Evolutionary conservation across 2,797 vertebrate genomes (phyloP).

Genomic region (Gymnoscopelus braueri): DNA sequence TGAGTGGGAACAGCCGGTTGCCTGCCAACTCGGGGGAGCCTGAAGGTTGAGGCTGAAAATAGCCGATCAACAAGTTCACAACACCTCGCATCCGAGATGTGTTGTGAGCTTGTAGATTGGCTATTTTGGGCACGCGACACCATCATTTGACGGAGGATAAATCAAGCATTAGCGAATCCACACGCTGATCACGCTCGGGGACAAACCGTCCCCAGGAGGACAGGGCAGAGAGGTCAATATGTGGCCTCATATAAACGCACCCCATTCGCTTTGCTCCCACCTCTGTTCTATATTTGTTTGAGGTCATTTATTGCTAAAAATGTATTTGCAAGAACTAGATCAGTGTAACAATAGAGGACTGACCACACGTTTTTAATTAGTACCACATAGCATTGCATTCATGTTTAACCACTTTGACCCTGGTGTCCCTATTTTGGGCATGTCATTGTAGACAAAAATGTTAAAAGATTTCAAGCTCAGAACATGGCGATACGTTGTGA

Average conservation of each 20-base stretch:
- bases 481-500: not conserved
- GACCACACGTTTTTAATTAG: constrained; percentile 59
- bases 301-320: constrained; percentile 49
- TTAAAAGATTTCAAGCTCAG: too few relatives aligned
- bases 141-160: too few relatives aligned
- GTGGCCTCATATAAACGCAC: constrained; percentile 54
- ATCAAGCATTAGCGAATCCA: constrained; percentile 82
- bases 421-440: too few relatives aligned
- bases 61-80: too few relatives aligned
- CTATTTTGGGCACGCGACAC: too few relatives aligned
- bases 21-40: too few relatives aligned
- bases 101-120: too few relatives aligned
- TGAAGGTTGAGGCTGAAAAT: too few relatives aligned
- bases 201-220: constrained; percentile 52
- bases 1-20: too few relatives aligned
- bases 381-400: constrained; percentile 36
- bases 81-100: too few relatives aligned
- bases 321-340: constrained; percentile 57
- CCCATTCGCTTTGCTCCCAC: constrained; percentile 49
- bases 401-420: constrained; percentile 16
- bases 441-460: too few relatives aligned
- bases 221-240: constrained; percentile 44
- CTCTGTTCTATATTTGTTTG: constrained; percentile 33
- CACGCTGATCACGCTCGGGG: constrained; percentile 82
- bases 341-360: constrained; percentile 55